A percentile compares a stretch with the other conserved stretches of the same genome.
Evolutionary conservation across 2,113 vertebrate genomes (phyloP).

Genomic region (Mustelus asterias): DNA sequence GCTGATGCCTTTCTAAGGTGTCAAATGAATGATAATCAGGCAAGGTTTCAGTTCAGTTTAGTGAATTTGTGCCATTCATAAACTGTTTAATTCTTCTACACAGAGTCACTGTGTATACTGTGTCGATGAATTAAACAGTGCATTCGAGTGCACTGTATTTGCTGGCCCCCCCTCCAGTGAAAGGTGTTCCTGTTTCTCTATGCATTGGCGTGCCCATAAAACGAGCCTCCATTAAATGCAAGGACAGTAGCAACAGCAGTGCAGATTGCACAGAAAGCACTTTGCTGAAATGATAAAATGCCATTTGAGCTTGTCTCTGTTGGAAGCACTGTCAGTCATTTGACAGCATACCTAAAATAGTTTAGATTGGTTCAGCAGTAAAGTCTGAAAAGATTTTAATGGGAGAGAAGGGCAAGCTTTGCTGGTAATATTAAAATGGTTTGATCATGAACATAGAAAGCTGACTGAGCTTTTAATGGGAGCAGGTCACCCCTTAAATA

Average conservation of each 20-base stretch:
- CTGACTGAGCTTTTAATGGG: slow-evolving; percentile 13
- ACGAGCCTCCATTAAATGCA: neutral
- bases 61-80: neutral
- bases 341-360: slow-evolving; percentile 23
- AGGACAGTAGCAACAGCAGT: neutral
- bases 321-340: neutral
- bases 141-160: neutral
- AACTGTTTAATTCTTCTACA: neutral
- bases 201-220: neutral
- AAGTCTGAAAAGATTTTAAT: neutral
- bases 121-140: too few relatives aligned
- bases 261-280: too few relatives aligned
- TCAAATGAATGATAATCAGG: neutral
- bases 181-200: neutral
- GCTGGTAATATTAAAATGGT: neutral
- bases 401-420: neutral
- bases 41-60: neutral
- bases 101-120: neutral
- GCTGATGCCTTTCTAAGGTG: neutral
- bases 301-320: neutral
- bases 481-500: neutral
- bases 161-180: neutral
- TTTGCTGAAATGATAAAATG: neutral
- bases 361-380: neutral
- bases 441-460: neutral